Evolutionary conservation across 2,888 invertebrate genomes (phyloP).

Genomic region (Sturmia bella): DNA sequence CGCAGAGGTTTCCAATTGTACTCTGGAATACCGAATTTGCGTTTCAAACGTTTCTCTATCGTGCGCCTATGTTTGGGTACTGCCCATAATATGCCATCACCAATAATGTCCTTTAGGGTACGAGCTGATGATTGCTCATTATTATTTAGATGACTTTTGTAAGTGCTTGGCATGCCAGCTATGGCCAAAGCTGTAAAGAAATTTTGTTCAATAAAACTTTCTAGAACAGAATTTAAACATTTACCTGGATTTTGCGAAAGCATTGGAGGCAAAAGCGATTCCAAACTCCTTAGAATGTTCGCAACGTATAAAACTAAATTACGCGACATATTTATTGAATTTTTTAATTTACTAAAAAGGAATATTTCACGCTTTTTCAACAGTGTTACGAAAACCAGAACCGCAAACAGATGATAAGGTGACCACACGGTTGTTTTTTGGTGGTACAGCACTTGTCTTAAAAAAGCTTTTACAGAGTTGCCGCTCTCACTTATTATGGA

Average conservation of each 20-base stretch:
- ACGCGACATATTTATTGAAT: slow-evolving; percentile 75
- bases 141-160: slow-evolving; percentile 14
- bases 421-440: background rate
- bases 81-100: slow-evolving; percentile 90
- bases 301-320: slow-evolving; percentile 78
- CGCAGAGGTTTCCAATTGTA: slow-evolving; percentile 87
- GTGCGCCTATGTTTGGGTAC: slow-evolving; percentile 90
- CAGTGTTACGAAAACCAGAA: slow-evolving; percentile 36
- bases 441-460: too few species aligned
- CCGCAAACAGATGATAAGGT: slow-evolving; percentile 39
- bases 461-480: too few species aligned
- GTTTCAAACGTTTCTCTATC: slow-evolving; percentile 87
- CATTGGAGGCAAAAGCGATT: slow-evolving; percentile 75
- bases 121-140: background rate
- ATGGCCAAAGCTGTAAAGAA: slow-evolving; percentile 70
- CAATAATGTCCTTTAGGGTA: slow-evolving; percentile 85
- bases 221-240: background rate
- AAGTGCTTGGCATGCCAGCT: slow-evolving; percentile 69
- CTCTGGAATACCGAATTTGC: slow-evolving; percentile 88
- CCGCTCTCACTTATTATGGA: background rate
- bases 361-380: slow-evolving; percentile 11
- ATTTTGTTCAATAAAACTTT: background rate
- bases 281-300: slow-evolving; percentile 81
- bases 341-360: slow-evolving; percentile 13
- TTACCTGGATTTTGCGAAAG: slow-evolving; percentile 82